Evolutionary conservation across 2,797 vertebrate species (phyloP).

Genomic region (Amniataba percoides): DNA sequence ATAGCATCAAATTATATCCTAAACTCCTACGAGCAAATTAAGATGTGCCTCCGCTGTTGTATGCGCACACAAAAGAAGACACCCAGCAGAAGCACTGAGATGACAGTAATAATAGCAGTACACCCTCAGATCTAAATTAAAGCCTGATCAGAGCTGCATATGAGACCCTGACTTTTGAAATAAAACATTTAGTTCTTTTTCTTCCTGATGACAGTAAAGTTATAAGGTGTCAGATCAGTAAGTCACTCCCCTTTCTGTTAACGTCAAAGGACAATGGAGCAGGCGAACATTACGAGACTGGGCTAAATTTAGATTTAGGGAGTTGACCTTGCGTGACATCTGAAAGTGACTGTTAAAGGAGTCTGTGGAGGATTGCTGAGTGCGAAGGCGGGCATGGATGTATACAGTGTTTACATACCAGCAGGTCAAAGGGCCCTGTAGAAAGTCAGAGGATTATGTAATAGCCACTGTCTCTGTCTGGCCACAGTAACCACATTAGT

Average conservation of each 20-base stretch:
- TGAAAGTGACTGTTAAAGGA: constrained; percentile 20
- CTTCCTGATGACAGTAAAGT: not conserved
- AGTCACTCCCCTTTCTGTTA: not conserved
- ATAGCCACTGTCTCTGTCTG: constrained; percentile 14
- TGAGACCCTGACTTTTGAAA: constrained; percentile 23
- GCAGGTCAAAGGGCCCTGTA: constrained; percentile 13
- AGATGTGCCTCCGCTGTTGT: constrained; percentile 25
- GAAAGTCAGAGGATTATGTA: constrained; percentile 38
- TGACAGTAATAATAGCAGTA: constrained; percentile 55
- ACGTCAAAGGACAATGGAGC: not conserved
- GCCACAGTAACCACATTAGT: constrained; percentile 14
- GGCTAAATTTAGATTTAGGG: constrained; percentile 19
- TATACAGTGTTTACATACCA: constrained; percentile 34
- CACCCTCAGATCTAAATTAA: constrained; percentile 40
- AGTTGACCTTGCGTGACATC: constrained; percentile 54
- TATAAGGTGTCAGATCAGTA: not conserved
- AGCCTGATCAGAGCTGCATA: constrained; percentile 23
- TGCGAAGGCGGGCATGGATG: constrained; percentile 11
- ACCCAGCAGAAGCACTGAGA: constrained; percentile 15
- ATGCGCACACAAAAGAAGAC: constrained; percentile 38
- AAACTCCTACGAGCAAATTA: constrained; percentile 44
- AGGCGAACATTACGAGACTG: not conserved
- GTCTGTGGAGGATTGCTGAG: constrained; percentile 15
- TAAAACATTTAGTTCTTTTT: constrained; percentile 6
- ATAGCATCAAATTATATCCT: constrained; percentile 43